Conservation (phyloP, 2,888 invertebrate species). For the Rhagonycha fulva region DNA sequence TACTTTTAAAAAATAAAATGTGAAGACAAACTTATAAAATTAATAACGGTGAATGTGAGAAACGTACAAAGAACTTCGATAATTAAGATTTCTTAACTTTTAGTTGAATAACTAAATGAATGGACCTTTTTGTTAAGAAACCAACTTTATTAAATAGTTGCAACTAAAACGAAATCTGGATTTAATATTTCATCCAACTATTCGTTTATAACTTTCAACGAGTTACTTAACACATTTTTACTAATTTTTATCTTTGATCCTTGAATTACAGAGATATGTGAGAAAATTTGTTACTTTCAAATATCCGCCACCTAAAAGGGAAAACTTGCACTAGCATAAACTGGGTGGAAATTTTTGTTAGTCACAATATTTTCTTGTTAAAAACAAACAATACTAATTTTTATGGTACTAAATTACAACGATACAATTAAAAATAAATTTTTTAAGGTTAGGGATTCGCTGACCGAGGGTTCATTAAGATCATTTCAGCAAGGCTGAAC, state of each 20-base stretch:
- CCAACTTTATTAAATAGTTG: neutral
- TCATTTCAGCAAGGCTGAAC: too few species aligned
- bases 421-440: too few species aligned
- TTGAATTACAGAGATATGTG: neutral
- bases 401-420: neutral
- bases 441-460: too few species aligned
- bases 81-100: neutral
- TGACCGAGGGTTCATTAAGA: too few species aligned
- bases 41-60: neutral
- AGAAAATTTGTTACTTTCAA: neutral
- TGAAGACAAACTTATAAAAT: neutral
- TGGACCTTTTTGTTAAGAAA: neutral
- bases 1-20: neutral
- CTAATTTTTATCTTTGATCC: too few species aligned
- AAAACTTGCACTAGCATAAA: neutral
- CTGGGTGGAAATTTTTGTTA: neutral
- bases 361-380: neutral
- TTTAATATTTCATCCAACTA: neutral
- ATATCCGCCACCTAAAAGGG: neutral
- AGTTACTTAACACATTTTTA: neutral
- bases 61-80: neutral
- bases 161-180: neutral
- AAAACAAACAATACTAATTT: neutral
- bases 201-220: neutral
- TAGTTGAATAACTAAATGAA: neutral